Evolutionary conservation across 1,140 invertebrate species (phyloP).

Genomic region (Aethina tumida): DNA sequence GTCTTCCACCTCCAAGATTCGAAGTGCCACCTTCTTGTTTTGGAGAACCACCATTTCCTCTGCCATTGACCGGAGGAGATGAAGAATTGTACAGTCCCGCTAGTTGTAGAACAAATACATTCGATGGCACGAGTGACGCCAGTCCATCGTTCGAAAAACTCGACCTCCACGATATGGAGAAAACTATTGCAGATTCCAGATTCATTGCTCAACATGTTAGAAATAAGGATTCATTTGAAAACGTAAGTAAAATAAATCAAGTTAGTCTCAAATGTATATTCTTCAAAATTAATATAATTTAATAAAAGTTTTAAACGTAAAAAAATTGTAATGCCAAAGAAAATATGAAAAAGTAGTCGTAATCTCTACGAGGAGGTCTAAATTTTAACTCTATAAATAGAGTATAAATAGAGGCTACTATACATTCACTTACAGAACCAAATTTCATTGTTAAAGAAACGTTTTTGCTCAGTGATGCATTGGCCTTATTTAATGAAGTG

Average conservation of each 20-base stretch:
- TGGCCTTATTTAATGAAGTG: too few species aligned
- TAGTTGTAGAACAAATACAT: conserved; percentile 38
- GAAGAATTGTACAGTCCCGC: conserved; percentile 69
- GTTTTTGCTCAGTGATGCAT: too few species aligned
- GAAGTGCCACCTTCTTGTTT: conserved; percentile 47
- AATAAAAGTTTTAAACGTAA: too few species aligned
- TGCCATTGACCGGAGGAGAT: conserved; percentile 60
- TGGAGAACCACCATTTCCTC: conserved; percentile 53
- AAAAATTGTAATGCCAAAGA: too few species aligned
- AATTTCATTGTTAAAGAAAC: too few species aligned
- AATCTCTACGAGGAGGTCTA: too few species aligned
- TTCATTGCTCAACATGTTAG: conserved; percentile 91
- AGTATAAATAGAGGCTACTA: too few species aligned
- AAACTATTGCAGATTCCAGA: conserved; percentile 78
- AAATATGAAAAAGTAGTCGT: too few species aligned
- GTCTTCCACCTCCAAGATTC: conserved; percentile 43
- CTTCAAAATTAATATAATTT: too few species aligned
- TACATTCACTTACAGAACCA: too few species aligned
- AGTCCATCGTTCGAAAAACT: conserved; percentile 73
- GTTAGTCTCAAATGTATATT: neutral
- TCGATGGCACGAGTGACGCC: conserved; percentile 48
- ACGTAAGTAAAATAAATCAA: conserved; percentile 53
- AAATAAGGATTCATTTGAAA: conserved; percentile 90
- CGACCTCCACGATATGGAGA: conserved; percentile 68
- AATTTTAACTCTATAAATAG: too few species aligned